These are phyloP conservation scores for Tachina lurida DNA, from an alignment of 2,888 invertebrate genomes.

Conservation along the genomic window DNA sequence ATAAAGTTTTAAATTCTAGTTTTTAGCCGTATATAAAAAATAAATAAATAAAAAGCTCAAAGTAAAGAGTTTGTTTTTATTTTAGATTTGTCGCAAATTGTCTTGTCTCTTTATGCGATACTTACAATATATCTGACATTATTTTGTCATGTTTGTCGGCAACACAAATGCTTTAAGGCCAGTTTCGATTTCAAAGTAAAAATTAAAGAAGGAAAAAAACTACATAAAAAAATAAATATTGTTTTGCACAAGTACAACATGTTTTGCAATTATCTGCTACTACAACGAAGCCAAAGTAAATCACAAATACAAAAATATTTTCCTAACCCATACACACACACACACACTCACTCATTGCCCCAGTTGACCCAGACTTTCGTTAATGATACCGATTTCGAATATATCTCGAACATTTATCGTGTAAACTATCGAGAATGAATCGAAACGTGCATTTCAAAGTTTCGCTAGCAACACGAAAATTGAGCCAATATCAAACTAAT, in stretches of 20 bases:
- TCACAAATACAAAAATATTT: slow-evolving; percentile 35
- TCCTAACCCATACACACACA: not conserved
- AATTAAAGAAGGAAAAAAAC: slow-evolving; percentile 9
- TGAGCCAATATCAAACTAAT: no score
- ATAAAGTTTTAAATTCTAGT: no score
- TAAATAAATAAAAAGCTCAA: not conserved
- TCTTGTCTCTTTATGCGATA: not conserved
- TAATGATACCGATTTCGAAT: no score
- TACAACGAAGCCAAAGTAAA: slow-evolving; percentile 65
- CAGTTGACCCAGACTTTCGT: no score
- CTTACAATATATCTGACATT: slow-evolving; percentile 57
- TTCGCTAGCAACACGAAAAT: no score
- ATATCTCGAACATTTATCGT: no score
- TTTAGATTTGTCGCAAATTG: not conserved
- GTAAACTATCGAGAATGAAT: no score
- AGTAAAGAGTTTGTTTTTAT: slow-evolving; percentile 6
- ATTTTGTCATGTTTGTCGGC: slow-evolving; percentile 68
- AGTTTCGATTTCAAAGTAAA: slow-evolving; percentile 67
- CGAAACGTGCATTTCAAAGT: no score
- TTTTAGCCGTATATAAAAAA: not conserved
- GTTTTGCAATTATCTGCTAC: slow-evolving; percentile 56
- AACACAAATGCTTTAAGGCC: slow-evolving; percentile 62
- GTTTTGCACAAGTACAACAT: slow-evolving; percentile 41
- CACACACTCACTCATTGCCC: not conserved
- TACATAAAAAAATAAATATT: slow-evolving; percentile 45